Conservation (phyloP, 1,140 invertebrate genomes). For the Apis florea region DNA sequence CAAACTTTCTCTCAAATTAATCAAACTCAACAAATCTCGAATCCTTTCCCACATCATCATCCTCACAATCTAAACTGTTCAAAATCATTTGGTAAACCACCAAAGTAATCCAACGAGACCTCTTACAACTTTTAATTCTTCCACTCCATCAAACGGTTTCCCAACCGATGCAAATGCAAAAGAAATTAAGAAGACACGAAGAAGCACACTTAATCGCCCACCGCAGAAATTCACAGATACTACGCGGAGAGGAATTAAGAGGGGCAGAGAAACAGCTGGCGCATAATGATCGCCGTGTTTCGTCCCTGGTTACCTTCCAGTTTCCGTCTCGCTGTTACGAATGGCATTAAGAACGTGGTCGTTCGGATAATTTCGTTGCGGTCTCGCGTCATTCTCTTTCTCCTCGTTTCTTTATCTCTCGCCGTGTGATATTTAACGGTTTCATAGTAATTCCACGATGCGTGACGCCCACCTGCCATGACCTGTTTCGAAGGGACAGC, state of each 20-base stretch:
- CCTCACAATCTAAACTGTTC: background rate
- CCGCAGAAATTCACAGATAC: background rate
- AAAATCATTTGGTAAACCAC: no score
- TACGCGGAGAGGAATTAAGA: background rate
- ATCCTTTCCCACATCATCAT: background rate
- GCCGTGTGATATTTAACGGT: background rate
- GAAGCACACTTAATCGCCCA: constrained; percentile 17
- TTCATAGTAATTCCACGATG: constrained; percentile 24
- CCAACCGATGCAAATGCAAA: background rate
- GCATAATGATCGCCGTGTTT: constrained; percentile 35
- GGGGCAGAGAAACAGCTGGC: constrained; percentile 30
- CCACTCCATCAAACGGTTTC: background rate
- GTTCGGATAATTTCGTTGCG: constrained; percentile 47
- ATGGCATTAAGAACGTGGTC: constrained; percentile 40
- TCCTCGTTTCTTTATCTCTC: constrained; percentile 15
- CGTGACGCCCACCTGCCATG: constrained; percentile 57
- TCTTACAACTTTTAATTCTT: background rate
- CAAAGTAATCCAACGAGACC: background rate
- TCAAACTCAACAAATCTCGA: no score
- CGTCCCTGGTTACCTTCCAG: constrained; percentile 1
- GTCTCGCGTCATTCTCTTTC: constrained; percentile 15
- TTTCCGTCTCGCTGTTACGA: constrained; percentile 22
- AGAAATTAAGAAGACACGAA: constrained; percentile 8
- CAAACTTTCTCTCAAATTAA: no score
- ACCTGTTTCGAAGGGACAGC: constrained; percentile 31